Conservation (phyloP, 2,113 vertebrate species). For the Nesoenas mayeri region DNA sequence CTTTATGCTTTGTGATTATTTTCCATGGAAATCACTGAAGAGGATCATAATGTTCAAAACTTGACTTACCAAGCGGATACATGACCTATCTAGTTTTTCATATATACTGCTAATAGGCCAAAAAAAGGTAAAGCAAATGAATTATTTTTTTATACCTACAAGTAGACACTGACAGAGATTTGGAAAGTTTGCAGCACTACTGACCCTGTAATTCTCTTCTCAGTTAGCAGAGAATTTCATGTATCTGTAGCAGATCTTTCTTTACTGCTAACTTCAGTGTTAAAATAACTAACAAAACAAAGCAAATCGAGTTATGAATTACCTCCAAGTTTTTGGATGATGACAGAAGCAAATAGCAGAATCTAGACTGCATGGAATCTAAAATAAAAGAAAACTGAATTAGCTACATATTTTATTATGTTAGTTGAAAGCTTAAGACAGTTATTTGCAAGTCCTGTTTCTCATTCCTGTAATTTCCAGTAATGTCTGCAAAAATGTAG, state of each 20-base stretch:
- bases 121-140: background rate
- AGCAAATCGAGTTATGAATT: background rate
- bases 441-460: background rate
- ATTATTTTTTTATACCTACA: background rate
- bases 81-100: background rate
- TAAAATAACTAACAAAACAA: background rate
- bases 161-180: background rate
- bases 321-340: background rate
- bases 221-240: background rate
- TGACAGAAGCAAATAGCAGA: background rate
- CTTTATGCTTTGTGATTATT: background rate
- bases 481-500: background rate
- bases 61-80: background rate
- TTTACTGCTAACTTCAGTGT: background rate
- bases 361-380: background rate
- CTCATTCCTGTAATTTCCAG: constrained; percentile 6
- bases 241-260: background rate
- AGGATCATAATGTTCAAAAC: background rate
- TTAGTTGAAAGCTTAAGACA: background rate
- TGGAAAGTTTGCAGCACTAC: background rate
- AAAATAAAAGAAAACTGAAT: constrained; percentile 23
- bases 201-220: background rate
- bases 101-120: background rate
- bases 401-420: constrained; percentile 14
- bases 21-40: background rate